Percentiles rank a stretch among this genome's conserved stretches.
phyloP scores from a whole-genome alignment of 2,797 vertebrate species.

The Sebastes vulpes region DNA sequence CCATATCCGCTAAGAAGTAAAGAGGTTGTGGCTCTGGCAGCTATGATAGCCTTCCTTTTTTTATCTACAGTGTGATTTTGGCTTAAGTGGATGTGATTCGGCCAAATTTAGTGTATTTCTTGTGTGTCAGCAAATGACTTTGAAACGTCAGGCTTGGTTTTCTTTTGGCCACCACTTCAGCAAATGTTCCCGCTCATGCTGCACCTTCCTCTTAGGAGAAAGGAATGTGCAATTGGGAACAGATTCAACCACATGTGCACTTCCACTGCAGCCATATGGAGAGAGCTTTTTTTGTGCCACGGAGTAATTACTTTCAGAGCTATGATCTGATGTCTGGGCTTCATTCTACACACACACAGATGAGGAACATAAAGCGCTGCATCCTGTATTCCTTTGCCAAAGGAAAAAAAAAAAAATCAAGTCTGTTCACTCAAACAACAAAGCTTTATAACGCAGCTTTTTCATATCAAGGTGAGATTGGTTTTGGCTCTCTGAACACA shows the following conservation, averaged over 20 bases:
- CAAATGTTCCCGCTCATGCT: slow-evolving; percentile 10
- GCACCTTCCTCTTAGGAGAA: slow-evolving; percentile 47
- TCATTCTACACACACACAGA: slow-evolving; percentile 8
- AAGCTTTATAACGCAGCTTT: slow-evolving; percentile 27
- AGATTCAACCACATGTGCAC: slow-evolving; percentile 40
- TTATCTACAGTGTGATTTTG: not conserved
- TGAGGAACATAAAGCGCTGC: slow-evolving; percentile 6
- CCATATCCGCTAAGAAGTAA: not conserved
- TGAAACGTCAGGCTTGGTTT: slow-evolving; percentile 17
- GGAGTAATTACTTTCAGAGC: slow-evolving; percentile 57
- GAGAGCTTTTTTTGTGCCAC: slow-evolving; percentile 30
- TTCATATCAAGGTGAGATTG: slow-evolving; percentile 41
- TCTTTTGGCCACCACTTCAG: not conserved
- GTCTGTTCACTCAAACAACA: slow-evolving; percentile 30
- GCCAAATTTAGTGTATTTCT: not conserved
- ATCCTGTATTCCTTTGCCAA: slow-evolving; percentile 35
- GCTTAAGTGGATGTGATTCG: not conserved
- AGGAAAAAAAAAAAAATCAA: slow-evolving; percentile 1
- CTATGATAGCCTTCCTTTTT: not conserved
- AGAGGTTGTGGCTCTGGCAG: not conserved
- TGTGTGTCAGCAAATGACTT: slow-evolving; percentile 2
- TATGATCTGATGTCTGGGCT: slow-evolving; percentile 31
- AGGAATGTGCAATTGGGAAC: slow-evolving; percentile 53
- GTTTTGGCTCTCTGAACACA: slow-evolving; percentile 7
- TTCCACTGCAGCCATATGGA: slow-evolving; percentile 54